phyloP scores from a whole-genome alignment of 2,888 invertebrate genomes.

The Phoenoteleia sp. region DNA sequence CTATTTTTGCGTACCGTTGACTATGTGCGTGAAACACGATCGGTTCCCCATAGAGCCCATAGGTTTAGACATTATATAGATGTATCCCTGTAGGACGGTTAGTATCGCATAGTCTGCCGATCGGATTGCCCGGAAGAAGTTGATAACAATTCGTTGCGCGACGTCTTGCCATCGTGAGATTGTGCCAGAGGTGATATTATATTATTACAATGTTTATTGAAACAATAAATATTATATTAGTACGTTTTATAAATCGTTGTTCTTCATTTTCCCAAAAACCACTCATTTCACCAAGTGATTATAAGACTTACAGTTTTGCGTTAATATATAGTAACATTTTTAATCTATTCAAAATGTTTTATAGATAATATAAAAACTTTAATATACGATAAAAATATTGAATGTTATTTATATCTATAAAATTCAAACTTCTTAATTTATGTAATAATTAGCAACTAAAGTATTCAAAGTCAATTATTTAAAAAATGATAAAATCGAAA shows the following conservation, averaged over 20 bases:
- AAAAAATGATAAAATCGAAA: no score
- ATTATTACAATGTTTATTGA: constrained; percentile 86
- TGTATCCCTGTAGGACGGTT: constrained; percentile 78
- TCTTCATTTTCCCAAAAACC: constrained; percentile 53
- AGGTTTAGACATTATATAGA: constrained; percentile 80
- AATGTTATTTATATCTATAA: no score
- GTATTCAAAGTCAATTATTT: no score
- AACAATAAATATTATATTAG: constrained; percentile 87
- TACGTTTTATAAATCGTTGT: constrained; percentile 85
- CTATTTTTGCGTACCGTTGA: constrained; percentile 74
- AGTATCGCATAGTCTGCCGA: constrained; percentile 77
- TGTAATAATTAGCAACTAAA: no score
- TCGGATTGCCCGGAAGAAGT: constrained; percentile 73
- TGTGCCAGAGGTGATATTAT: constrained; percentile 87
- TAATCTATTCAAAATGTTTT: no score
- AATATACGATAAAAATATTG: no score
- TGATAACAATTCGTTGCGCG: constrained; percentile 80
- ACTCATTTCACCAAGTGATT: no score
- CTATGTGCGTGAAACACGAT: constrained; percentile 74
- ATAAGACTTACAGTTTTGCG: no score
- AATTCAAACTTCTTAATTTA: no score
- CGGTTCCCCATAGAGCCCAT: constrained; percentile 75
- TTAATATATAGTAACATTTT: no score
- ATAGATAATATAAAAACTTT: no score
- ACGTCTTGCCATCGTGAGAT: constrained; percentile 87